Percentiles rank a stretch among this genome's conserved stretches.
Conservation (phyloP, 2,797 vertebrate genomes). For the Lepus townsendii region DNA sequence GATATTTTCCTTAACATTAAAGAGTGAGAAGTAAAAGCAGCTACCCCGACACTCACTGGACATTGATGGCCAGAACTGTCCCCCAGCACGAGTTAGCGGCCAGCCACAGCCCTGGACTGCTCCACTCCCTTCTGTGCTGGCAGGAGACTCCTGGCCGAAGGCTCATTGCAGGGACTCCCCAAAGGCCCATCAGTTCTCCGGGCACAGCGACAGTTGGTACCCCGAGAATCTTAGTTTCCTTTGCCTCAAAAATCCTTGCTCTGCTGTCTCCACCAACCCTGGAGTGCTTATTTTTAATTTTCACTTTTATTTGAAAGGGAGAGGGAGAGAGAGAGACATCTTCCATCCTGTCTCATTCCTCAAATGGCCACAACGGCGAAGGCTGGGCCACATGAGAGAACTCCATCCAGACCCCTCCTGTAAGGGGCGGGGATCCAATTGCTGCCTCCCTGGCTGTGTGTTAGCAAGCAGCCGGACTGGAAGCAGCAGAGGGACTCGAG, state of each 20-base stretch:
- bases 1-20: not conserved
- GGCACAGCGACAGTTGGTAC: not conserved
- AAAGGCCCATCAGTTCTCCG: not conserved
- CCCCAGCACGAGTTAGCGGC: not conserved
- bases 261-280: not conserved
- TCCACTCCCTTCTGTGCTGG: not conserved
- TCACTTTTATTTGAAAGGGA: too few species aligned
- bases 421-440: too few species aligned
- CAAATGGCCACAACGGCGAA: too few species aligned
- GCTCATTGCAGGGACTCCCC: not conserved
- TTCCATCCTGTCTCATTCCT: too few species aligned
- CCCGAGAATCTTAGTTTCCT: not conserved
- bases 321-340: too few species aligned
- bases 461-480: too few species aligned
- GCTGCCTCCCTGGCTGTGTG: too few species aligned
- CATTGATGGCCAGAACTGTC: not conserved
- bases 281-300: too few species aligned
- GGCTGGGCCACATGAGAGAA: too few species aligned
- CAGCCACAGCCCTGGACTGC: too few species aligned
- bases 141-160: not conserved
- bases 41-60: not conserved
- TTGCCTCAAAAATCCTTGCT: not conserved
- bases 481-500: too few species aligned
- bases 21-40: not conserved
- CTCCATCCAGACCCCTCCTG: too few species aligned